Percentiles rank a stretch among this genome's conserved stretches.
Evolutionary conservation across 2,797 vertebrate genomes (phyloP).

Genomic region (Emys orbicularis): DNA sequence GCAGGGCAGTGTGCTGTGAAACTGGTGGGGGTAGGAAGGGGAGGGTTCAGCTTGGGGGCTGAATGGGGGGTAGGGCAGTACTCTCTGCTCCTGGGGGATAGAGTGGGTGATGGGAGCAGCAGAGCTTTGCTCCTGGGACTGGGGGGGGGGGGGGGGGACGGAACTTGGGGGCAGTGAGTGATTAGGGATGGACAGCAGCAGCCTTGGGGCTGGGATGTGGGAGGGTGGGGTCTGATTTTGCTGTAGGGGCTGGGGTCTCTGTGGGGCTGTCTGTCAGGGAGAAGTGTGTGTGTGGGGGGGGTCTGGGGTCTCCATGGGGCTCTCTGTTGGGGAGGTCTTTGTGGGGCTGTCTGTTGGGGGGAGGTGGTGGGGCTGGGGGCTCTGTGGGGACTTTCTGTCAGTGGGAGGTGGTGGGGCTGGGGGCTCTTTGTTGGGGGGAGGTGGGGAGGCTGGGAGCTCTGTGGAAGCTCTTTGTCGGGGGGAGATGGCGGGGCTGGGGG

Average conservation of each 20-base stretch:
- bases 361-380: background rate
- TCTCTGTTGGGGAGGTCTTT: too few relatives aligned
- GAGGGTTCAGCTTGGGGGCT: too few relatives aligned
- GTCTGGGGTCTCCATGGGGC: too few relatives aligned
- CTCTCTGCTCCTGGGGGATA: too few relatives aligned
- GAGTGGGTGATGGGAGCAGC: background rate
- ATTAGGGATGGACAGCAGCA: too few relatives aligned
- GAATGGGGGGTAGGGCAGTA: too few relatives aligned
- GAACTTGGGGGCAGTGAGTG: too few relatives aligned
- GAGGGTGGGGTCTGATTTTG: background rate
- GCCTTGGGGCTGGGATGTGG: background rate
- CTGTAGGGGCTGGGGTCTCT: too few relatives aligned
- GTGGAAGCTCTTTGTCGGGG: constrained; percentile 52
- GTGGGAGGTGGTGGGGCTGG: constrained; percentile 5
- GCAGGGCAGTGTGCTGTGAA: background rate
- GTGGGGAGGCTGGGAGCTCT: constrained; percentile 56
- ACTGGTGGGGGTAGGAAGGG: background rate
- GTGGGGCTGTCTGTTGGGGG: too few relatives aligned
- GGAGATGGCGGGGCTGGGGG: background rate
- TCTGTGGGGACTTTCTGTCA: constrained; percentile 42
- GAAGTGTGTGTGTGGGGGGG: too few relatives aligned
- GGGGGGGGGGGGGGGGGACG: too few relatives aligned
- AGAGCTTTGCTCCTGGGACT: background rate
- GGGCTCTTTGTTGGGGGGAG: constrained; percentile 58
- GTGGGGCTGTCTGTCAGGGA: too few relatives aligned